phyloP scores from a whole-genome alignment of 2,797 vertebrate species.

The Chaenodraco wilsoni region DNA sequence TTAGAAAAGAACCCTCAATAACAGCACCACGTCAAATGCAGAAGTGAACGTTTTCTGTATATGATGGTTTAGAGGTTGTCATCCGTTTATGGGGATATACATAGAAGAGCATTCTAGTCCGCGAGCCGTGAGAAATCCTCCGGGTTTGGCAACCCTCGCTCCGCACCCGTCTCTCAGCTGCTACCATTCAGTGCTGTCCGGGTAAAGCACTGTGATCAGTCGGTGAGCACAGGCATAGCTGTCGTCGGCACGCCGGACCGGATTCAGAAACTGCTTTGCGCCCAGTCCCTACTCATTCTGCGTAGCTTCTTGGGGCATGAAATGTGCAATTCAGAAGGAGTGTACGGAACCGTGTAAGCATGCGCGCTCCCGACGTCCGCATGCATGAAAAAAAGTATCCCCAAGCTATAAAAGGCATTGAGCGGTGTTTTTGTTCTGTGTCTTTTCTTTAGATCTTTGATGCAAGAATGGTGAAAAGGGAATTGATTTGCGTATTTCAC shows the following conservation, averaged over 20 bases:
- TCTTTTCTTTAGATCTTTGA: rapidly evolving
- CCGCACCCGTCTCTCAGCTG: slow-evolving; percentile 75
- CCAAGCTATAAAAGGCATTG: slow-evolving; percentile 46
- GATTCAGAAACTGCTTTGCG: slow-evolving; percentile 82
- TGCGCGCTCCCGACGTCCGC: slow-evolving; percentile 51
- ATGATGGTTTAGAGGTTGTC: slow-evolving; percentile 75
- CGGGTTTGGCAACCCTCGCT: slow-evolving; percentile 69
- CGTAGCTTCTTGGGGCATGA: slow-evolving; percentile 68
- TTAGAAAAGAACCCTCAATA: slow-evolving; percentile 61
- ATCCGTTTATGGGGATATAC: slow-evolving; percentile 77
- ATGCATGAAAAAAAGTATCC: slow-evolving; percentile 32
- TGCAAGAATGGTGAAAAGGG: background rate
- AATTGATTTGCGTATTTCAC: background rate
- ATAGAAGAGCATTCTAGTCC: slow-evolving; percentile 74
- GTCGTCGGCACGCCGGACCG: slow-evolving; percentile 79
- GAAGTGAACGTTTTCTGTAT: slow-evolving; percentile 81
- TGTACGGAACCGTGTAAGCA: slow-evolving; percentile 41
- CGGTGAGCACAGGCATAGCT: slow-evolving; percentile 73
- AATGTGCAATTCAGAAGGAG: slow-evolving; percentile 53
- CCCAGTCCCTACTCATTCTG: slow-evolving; percentile 73
- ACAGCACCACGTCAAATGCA: slow-evolving; percentile 73
- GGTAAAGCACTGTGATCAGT: slow-evolving; percentile 76
- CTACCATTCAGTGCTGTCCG: slow-evolving; percentile 78
- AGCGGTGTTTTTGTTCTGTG: background rate
- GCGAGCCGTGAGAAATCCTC: slow-evolving; percentile 77